Evolutionary conservation across 2,113 vertebrate genomes (phyloP), one percentile per base, ranked within the genome.

Genomic region (Thunnus maccoyii): DNA sequence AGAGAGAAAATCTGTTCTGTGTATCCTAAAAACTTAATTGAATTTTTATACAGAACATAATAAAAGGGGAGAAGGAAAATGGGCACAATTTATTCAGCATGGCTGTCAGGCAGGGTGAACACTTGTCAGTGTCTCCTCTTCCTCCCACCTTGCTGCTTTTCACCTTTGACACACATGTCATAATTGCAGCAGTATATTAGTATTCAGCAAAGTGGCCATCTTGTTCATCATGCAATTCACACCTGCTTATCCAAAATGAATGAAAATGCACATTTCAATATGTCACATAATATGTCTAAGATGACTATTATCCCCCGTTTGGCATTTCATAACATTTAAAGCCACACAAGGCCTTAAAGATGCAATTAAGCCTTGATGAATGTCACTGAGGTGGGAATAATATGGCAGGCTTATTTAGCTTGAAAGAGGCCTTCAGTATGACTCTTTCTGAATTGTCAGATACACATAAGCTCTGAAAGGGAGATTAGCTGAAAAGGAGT

Each of bases 71-170:
- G 2, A 76, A 32, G 47, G 41, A 69, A 72, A 77, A 44, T 46
- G 17, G 77, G 36, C 18, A 67, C 22, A 80, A 7, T 27, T 61
- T 71, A 61, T 82, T 84, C 52, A 82, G 14, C 56, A n/a, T 12
- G 8, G 30, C 15, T 52, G 20, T 63, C 62, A 73, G 56, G 48
- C 66, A 54, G 17, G 30, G 7, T 60, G 63, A 50, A 32, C 44
- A 36, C 30, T 71, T 50, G 44, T 41, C 20, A 25, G 47, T 16
- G 20, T 70, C 58, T 77, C 30, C 64, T 56, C 66, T 71, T 67
- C 72, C 22, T 83, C 57, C 65, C 73, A 79, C 69, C 69, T 75
- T 56, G 55, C 67, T 65, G 69, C 50, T 67, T 72, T 63, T 74
- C 71, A 86, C 77, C 78, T 83, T 74, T 75, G 46, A 86, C 76